Evolutionary conservation across 1,140 invertebrate genomes (phyloP).

Genomic region (Littorina saxatilis): DNA sequence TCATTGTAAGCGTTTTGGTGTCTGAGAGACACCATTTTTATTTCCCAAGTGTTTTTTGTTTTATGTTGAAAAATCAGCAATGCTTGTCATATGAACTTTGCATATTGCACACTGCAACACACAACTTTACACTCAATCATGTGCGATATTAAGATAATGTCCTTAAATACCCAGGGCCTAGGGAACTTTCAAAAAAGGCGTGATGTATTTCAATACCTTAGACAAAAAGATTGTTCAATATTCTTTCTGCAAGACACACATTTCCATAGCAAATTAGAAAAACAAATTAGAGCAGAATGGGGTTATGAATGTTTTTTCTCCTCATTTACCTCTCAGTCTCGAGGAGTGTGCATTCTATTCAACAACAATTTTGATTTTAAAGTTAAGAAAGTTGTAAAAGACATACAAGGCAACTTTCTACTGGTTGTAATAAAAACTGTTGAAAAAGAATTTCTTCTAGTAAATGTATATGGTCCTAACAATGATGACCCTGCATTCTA

Average conservation of each 20-base stretch:
- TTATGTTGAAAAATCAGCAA: background rate
- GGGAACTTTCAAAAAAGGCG: background rate
- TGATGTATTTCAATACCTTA: too few relatives aligned
- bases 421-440: background rate
- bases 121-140: too few relatives aligned
- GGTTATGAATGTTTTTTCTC: conserved; percentile 39
- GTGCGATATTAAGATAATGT: background rate
- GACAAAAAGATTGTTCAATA: background rate
- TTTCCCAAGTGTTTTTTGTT: background rate
- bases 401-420: background rate
- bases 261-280: conserved; percentile 38
- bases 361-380: too few relatives aligned
- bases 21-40: background rate
- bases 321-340: conserved; percentile 40
- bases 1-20: background rate
- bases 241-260: conserved; percentile 45
- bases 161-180: conserved; percentile 2
- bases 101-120: too few relatives aligned
- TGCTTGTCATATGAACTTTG: too few relatives aligned
- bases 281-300: conserved; percentile 38
- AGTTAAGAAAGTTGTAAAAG: background rate
- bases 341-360: conserved; percentile 40
- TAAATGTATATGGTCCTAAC: conserved; percentile 42
- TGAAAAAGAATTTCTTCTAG: background rate
- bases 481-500: conserved; percentile 44